Evolutionary conservation across 35 echinoderm and acorn worm genomes (phyloP).

Genomic region (Diadema setosum): DNA sequence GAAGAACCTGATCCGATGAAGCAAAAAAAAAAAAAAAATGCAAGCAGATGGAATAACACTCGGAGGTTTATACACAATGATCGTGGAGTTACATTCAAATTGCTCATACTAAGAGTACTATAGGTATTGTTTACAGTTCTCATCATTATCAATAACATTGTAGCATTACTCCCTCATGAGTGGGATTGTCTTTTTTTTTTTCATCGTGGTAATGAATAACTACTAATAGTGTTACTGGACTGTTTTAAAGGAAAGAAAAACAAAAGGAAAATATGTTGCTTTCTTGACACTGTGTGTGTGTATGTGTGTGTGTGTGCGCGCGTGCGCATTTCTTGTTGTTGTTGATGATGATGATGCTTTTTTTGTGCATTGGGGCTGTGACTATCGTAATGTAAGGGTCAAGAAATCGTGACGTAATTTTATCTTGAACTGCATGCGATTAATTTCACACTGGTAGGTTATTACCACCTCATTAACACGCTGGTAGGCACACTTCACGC

Average conservation of each 20-base stretch:
- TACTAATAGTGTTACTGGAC: too few relatives aligned
- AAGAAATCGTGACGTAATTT: too few relatives aligned
- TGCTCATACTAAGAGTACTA: too few relatives aligned
- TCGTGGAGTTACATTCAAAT: too few relatives aligned
- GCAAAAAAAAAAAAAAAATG: not conserved
- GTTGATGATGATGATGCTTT: not conserved
- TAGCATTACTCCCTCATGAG: not conserved
- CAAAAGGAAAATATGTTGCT: not conserved
- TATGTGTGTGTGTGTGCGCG: not conserved
- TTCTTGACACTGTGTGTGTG: not conserved
- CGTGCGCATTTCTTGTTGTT: not conserved
- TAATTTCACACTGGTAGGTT: too few relatives aligned
- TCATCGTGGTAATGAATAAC: too few relatives aligned
- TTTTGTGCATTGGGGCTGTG: not conserved
- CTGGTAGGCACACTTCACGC: too few relatives aligned
- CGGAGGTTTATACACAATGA: too few relatives aligned
- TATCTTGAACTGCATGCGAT: too few relatives aligned
- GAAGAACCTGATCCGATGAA: slow-evolving; percentile 50
- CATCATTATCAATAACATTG: not conserved
- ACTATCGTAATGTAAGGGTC: not conserved
- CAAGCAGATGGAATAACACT: not conserved
- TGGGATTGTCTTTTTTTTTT: too few relatives aligned
- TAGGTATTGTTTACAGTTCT: not conserved
- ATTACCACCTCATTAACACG: too few relatives aligned
- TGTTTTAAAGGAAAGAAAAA: too few relatives aligned